Base-by-base conservation (phyloP, 2,888 invertebrate genomes). In the Agriopis aurantiaria region DNA sequence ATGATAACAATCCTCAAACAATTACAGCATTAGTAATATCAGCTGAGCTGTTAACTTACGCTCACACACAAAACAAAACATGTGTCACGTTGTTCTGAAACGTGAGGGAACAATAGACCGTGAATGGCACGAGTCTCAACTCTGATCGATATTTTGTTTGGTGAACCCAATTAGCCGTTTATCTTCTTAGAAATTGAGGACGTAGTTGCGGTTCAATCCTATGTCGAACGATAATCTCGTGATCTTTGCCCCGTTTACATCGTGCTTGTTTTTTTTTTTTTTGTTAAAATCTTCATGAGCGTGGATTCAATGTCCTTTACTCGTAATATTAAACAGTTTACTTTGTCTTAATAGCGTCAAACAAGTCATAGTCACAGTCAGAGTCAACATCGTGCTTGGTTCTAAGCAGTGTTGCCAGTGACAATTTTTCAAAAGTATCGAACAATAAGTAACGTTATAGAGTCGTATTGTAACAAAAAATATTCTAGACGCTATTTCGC, bases 31-130 rank as follows among this genome's bases (percentile, higher is more conserved):
- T 65, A 51, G 55, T 43, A 17, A 52, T 57, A 69, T 61, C 53
- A 45, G 41, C 33, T 41, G 14, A 45, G 57, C 59, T 41, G 45
- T 57, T 57, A 48, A 64, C 55, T n/a, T 11, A 46, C 17, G 49
- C 56, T 63, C 33, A 65, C 40, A 40, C 12, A 33, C 33, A 8
- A 43, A 9, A 60, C 68, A 51, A 64, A 69, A 69, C 63, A 62
- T 12, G 52, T 23, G 52, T 81, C 83, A 83, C 83, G 83, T 83
- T 81, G 71, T 14, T 0, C 43, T 40, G 40, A 71, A 78, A 83
- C 82, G 84, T 84, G 84, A 78, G 66, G 58, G 46, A 65, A 74
- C 71, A 71, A 69, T 60, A 62, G 46, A 43, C 14, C 43, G 63
- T 65, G 51, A 59, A 52, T 11, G 23, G 65, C 58, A 68, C 58